Base-by-base conservation (phyloP, 2,888 invertebrate genomes). In the Hypsopygia costalis region DNA sequence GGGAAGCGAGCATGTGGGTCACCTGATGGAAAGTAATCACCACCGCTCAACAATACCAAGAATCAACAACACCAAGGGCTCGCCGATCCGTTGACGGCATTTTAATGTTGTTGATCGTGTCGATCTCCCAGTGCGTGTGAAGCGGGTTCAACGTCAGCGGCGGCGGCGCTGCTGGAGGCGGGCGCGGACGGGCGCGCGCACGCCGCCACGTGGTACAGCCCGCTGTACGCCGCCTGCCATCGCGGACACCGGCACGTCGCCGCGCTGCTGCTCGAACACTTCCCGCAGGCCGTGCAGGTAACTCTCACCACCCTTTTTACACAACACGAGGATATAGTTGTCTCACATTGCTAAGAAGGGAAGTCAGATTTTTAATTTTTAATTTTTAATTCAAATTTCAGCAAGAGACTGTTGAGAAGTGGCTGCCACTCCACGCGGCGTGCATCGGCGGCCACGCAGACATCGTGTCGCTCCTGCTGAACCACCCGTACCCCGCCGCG, bases 341-440 rank as follows among this genome's bases (percentile, higher is more conserved):
- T 29, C 10, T 12, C 6, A 28, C 1, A n/a, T n/a, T n/a, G n/a
- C n/a, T n/a, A n/a, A n/a, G n/a, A n/a, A n/a, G n/a, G n/a, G n/a
- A n/a, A n/a, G n/a, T n/a, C n/a, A n/a, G n/a, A n/a, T n/a, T n/a
- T n/a, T n/a, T n/a, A n/a, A n/a, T n/a, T n/a, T n/a, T n/a, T n/a
- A n/a, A n/a, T n/a, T n/a, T n/a, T n/a, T n/a, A n/a, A n/a, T n/a
- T n/a, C n/a, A n/a, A n/a, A n/a, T n/a, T n/a, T 0, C 85, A 94
- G 91, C 93, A 94, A 85, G 92, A 94, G 51, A 98, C 98, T 0
- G 96, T 97, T 0, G 98, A 98, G 73, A 93, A 94, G 58, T 97
- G 97, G 95, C 83, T 97, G 46, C 98, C 98, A 0, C 89, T 98
- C 11, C 98, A 98, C 86, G 97, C 97, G 5, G 97, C 97, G 30